A percentile compares a stretch with the other conserved stretches of the same genome.
Conservation (phyloP, 2,888 invertebrate genomes). For the Brachyopa scutellaris region DNA sequence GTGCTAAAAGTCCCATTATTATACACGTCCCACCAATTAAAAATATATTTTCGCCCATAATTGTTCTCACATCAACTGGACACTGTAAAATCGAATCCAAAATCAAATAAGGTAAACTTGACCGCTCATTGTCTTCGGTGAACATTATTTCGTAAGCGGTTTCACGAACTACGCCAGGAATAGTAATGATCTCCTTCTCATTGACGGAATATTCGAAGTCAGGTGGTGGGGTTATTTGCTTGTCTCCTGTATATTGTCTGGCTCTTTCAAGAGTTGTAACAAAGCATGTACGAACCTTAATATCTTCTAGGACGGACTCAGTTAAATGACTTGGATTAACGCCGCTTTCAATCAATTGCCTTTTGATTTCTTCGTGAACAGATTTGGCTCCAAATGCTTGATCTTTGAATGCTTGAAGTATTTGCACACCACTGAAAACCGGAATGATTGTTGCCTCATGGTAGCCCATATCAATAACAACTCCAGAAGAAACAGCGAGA, state of each 20-base stretch:
- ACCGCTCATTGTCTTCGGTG: constrained; percentile 90
- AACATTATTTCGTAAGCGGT: constrained; percentile 92
- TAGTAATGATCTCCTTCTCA: constrained; percentile 85
- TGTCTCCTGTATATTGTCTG: constrained; percentile 82
- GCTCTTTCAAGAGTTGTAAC: constrained; percentile 90
- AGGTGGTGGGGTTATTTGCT: constrained; percentile 83
- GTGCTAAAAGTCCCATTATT: constrained; percentile 91
- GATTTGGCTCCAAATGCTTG: constrained; percentile 90
- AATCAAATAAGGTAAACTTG: constrained; percentile 92
- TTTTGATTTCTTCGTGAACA: constrained; percentile 85
- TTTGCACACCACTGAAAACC: constrained; percentile 93
- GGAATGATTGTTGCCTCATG: constrained; percentile 91
- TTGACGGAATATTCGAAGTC: constrained; percentile 87
- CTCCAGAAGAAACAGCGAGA: constrained; percentile 90
- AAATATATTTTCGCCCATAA: constrained; percentile 91
- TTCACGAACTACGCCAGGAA: constrained; percentile 89
- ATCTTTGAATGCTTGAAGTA: constrained; percentile 92
- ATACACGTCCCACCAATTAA: constrained; percentile 93
- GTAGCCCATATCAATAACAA: constrained; percentile 95
- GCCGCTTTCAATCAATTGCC: constrained; percentile 82
- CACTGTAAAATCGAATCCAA: constrained; percentile 91
- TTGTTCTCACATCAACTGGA: constrained; percentile 90
- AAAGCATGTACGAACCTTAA: constrained; percentile 93
- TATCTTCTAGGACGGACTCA: constrained; percentile 87
- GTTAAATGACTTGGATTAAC: constrained; percentile 81